A percentile compares a stretch with the other conserved stretches of the same genome.
These are phyloP conservation scores for Pandion haliaetus DNA, from an alignment of 2,113 vertebrate genomes.

Conservation along the genomic window DNA sequence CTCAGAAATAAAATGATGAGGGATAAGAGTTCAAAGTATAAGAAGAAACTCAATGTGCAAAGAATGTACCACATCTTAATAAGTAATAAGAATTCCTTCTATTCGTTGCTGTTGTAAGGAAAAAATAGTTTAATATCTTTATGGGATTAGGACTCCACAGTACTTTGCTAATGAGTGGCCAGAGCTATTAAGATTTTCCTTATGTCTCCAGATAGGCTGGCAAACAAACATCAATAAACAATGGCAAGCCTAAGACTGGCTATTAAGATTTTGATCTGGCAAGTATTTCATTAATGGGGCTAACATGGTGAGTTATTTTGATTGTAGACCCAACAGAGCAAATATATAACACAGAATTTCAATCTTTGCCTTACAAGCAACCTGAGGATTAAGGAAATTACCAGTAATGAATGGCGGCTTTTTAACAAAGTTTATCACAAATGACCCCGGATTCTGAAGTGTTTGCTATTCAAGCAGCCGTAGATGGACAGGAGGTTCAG, in stretches of 20 bases:
- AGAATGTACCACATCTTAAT: slow-evolving; percentile 45
- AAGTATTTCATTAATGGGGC: slow-evolving; percentile 28
- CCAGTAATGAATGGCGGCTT: neutral
- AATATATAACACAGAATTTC: neutral
- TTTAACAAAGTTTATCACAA: slow-evolving; percentile 43
- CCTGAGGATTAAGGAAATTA: slow-evolving; percentile 21
- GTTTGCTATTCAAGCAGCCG: neutral
- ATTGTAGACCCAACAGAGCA: neutral
- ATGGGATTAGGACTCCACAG: neutral
- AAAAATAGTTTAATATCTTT: slow-evolving; percentile 55
- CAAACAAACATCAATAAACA: slow-evolving; percentile 48
- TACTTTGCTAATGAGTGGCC: slow-evolving; percentile 51
- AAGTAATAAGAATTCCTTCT: slow-evolving; percentile 15
- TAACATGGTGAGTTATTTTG: neutral
- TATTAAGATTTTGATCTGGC: slow-evolving; percentile 27
- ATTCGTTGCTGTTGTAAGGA: slow-evolving; percentile 39
- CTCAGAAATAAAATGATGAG: slow-evolving; percentile 1
- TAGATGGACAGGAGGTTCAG: neutral
- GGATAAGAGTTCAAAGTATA: slow-evolving; percentile 40
- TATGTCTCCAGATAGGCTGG: slow-evolving; percentile 45
- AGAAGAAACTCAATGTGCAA: slow-evolving; percentile 24
- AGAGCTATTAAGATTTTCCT: slow-evolving; percentile 48
- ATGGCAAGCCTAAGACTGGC: neutral
- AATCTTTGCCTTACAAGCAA: neutral
- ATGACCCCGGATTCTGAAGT: neutral